These are phyloP conservation scores for Microctonus brassicae DNA, from an alignment of 2,888 invertebrate species.

Conservation along the genomic window DNA sequence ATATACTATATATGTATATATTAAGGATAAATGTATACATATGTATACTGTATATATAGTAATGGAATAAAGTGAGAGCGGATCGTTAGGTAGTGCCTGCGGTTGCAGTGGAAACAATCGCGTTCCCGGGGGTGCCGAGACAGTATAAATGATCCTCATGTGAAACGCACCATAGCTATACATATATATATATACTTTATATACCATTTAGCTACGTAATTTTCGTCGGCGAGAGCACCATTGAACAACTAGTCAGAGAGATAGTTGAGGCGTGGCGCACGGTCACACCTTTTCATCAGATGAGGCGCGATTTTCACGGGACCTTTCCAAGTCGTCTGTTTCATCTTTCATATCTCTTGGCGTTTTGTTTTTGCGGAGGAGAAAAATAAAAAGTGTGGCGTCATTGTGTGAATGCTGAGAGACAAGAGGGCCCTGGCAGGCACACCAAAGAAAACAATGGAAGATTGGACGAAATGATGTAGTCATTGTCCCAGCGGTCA, in stretches of 20 bases:
- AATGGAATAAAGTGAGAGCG: conserved; percentile 4
- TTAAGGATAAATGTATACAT: too few relatives aligned
- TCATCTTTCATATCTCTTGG: conserved; percentile 28
- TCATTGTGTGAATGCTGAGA: conserved; percentile 31
- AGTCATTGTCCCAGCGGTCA: neutral
- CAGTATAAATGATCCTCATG: conserved; percentile 40
- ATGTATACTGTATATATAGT: neutral
- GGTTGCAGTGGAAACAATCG: conserved; percentile 47
- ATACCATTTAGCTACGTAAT: conserved; percentile 58
- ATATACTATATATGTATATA: too few relatives aligned
- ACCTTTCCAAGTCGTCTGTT: conserved; percentile 37
- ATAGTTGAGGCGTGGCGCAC: conserved; percentile 55
- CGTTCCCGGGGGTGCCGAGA: conserved; percentile 36
- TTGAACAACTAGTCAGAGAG: conserved; percentile 31
- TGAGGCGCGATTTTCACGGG: conserved; percentile 48
- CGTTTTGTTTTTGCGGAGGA: conserved; percentile 40
- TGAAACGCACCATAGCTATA: conserved; percentile 31
- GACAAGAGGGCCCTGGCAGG: neutral
- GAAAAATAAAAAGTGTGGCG: conserved; percentile 29
- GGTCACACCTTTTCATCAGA: conserved; percentile 62
- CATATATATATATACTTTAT: conserved; percentile 18
- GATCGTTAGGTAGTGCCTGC: conserved; percentile 43
- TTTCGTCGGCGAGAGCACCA: conserved; percentile 53
- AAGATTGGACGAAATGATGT: neutral
- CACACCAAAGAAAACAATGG: conserved; percentile 19